Percentiles rank a stretch among this genome's conserved stretches.
Conservation (phyloP, 2,888 invertebrate species). For the Anagyrus pseudococci region DNA sequence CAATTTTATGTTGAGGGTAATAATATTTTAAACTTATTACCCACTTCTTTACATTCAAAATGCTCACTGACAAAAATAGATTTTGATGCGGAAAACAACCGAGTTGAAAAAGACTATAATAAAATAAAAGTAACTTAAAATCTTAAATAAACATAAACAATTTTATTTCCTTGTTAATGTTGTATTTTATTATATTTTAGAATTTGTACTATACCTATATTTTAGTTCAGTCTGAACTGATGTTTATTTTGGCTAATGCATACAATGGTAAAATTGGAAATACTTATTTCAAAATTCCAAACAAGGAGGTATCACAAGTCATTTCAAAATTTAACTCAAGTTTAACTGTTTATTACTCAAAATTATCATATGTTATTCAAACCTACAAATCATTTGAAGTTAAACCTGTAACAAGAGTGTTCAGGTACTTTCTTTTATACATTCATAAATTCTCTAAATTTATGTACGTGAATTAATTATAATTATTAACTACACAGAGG, state of each 20-base stretch:
- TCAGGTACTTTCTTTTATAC: conserved; percentile 39
- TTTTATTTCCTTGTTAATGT: conserved; percentile 22
- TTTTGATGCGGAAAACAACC: conserved; percentile 43
- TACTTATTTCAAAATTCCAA: conserved; percentile 37
- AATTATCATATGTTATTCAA: conserved; percentile 43
- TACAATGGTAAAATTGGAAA: conserved; percentile 44
- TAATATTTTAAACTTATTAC: conserved; percentile 45
- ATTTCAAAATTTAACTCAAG: conserved; percentile 40
- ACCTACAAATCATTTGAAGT: conserved; percentile 46
- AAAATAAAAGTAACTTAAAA: conserved; percentile 19
- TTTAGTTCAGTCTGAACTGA: conserved; percentile 55
- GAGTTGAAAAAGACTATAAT: conserved; percentile 41
- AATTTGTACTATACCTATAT: conserved; percentile 53
- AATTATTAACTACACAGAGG: conserved; percentile 41
- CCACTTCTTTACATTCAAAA: conserved; percentile 34
- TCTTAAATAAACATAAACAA: conserved; percentile 9
- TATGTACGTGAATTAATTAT: not conserved
- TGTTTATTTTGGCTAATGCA: conserved; percentile 50
- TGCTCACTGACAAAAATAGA: conserved; percentile 32
- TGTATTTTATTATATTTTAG: conserved; percentile 41
- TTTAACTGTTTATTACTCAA: conserved; percentile 41
- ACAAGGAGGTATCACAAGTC: conserved; percentile 43
- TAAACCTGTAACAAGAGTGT: conserved; percentile 42
- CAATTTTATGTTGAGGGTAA: conserved; percentile 46
- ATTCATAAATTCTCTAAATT: conserved; percentile 9